Conservation (phyloP, 1,140 invertebrate genomes). For the Drosophila chauvacae region DNA sequence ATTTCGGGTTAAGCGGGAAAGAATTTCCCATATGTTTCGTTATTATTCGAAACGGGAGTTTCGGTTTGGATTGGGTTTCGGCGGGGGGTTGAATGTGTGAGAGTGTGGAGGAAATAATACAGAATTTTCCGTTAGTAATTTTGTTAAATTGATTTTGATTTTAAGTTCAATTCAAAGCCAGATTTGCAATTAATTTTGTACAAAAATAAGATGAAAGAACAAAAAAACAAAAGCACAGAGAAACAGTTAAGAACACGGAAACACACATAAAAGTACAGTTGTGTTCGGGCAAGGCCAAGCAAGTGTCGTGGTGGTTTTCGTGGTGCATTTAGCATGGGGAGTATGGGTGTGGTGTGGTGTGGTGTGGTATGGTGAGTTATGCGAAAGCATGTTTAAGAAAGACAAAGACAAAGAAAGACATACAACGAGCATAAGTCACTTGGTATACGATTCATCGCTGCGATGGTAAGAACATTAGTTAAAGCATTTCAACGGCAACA, state of each 20-base stretch:
- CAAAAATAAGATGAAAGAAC: slow-evolving; percentile 14
- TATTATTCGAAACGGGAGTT: background rate
- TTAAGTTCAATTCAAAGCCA: slow-evolving; percentile 52
- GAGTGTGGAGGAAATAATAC: slow-evolving; percentile 45
- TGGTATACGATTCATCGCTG: slow-evolving; percentile 49
- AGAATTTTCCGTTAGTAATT: slow-evolving; percentile 79
- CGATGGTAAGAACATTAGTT: slow-evolving; percentile 33
- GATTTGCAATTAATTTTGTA: slow-evolving; percentile 56
- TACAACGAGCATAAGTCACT: slow-evolving; percentile 84
- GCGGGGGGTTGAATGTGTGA: slow-evolving; percentile 1
- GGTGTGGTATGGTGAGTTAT: slow-evolving; percentile 44
- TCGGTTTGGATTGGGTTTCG: slow-evolving; percentile 15
- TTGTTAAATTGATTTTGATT: slow-evolving; percentile 42
- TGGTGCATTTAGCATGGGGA: slow-evolving; percentile 7
- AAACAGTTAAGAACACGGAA: slow-evolving; percentile 10
- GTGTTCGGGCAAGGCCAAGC: slow-evolving; percentile 12
- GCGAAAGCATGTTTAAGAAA: slow-evolving; percentile 76
- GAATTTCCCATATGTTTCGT: background rate
- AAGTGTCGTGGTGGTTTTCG: slow-evolving; percentile 11
- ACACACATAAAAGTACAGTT: slow-evolving; percentile 18
- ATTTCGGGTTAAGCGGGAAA: background rate
- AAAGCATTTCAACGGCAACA: slow-evolving; percentile 43
- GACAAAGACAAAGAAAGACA: slow-evolving; percentile 81
- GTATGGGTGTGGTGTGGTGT: slow-evolving; percentile 13
- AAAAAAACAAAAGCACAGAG: slow-evolving; percentile 5